Percentiles rank a stretch among this genome's conserved stretches.
phyloP scores from a whole-genome alignment of 2,888 invertebrate species.

The Proisotoma minuta region DNA sequence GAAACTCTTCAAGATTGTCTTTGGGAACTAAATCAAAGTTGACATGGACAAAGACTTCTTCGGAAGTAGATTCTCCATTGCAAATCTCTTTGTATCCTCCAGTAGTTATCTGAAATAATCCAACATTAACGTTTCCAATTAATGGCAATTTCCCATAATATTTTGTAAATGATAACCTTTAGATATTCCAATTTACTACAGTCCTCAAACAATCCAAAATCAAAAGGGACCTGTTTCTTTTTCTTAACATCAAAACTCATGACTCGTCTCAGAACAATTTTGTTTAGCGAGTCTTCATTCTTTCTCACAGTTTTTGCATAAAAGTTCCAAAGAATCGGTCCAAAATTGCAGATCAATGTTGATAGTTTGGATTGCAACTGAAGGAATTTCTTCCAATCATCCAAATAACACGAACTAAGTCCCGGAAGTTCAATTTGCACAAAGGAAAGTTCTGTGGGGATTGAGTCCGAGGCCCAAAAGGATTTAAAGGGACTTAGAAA shows the following conservation, averaged over 20 bases:
- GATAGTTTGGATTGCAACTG: conserved; percentile 25
- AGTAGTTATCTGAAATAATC: neutral
- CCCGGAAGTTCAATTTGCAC: conserved; percentile 35
- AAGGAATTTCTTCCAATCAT: conserved; percentile 31
- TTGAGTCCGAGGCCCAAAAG: conserved; percentile 1
- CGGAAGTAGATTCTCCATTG: neutral
- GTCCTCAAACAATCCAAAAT: conserved; percentile 24
- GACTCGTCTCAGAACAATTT: conserved; percentile 26
- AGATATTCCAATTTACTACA: conserved; percentile 21
- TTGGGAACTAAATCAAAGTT: neutral
- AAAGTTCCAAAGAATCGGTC: conserved; percentile 29
- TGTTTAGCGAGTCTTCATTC: conserved; percentile 22
- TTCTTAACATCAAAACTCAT: conserved; percentile 15
- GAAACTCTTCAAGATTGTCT: conserved; percentile 23
- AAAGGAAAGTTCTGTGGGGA: conserved; percentile 14
- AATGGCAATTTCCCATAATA: no score
- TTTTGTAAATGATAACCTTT: conserved; percentile 19
- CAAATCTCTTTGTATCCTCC: conserved; percentile 7
- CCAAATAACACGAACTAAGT: conserved; percentile 20
- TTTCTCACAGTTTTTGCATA: conserved; percentile 12
- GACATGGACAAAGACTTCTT: neutral
- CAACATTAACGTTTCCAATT: no score
- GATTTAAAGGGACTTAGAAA: neutral
- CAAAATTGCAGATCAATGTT: conserved; percentile 32
- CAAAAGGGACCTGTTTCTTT: conserved; percentile 9